Base-by-base conservation (phyloP, 53 echinoderm and acorn worm genomes). In the Astropecten irregularis region DNA sequence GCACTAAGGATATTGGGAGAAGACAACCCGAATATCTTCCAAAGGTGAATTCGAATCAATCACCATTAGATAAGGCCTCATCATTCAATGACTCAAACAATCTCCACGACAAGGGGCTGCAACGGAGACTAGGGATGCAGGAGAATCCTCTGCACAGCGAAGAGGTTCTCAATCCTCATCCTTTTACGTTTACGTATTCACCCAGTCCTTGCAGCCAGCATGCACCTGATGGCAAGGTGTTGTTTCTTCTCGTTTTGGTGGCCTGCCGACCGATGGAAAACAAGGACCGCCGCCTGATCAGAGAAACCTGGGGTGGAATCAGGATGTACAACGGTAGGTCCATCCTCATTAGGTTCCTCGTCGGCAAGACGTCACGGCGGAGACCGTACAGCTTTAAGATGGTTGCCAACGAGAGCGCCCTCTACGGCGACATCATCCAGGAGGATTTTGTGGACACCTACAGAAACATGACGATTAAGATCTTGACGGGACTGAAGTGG, bases 401-500 rank as follows among this genome's bases (percentile, higher is more conserved):
- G 14, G 36, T 74, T 27, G 16, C 16, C 4, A 10, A 74, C 10
- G 74, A 74, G 74, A 74, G 39, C 27, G 57, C 56, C 20, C 55
- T 56, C 26, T 87, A 84, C 66, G 63, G 56, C 22, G 89, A 89
- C 66, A 66, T 89, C 34, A 67, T 89, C 34, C 63, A 84, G 46
- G 89, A 66, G 18, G 51, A 89, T 29, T 89, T 89, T 28, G 31
- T 37, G 0, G 89, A 89, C 42, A 64, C 66, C 23, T 89, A 89
- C 37, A 19, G 46, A 7, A 89, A 89, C 71, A 38, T 89, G 52
- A 89, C 89, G 20, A 46, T 52, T 13, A 89, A 89, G 21, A 52
- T 73, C 35, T 53, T 89, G 46, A 84, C 61, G 84, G 89, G 89
- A 8, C 60, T 89, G 66, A 84, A 74, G 32, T 89, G 89, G 89